Percentiles rank a stretch among this genome's conserved stretches.
These are phyloP conservation scores for Leuciscus waleckii DNA, from an alignment of 2,797 vertebrate species.

Conservation along the genomic window DNA sequence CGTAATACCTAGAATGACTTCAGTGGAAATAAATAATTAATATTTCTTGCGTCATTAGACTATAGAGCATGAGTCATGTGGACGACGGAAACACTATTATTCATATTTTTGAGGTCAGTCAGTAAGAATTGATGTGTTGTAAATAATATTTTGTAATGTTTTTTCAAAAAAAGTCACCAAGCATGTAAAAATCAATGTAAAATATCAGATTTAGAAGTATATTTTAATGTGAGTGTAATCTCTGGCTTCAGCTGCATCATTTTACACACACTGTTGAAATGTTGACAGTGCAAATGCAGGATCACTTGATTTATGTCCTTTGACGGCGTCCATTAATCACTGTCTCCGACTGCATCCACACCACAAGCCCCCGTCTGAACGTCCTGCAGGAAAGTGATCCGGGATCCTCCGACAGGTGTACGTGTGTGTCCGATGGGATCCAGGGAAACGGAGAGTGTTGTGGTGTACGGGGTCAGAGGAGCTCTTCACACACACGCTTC, in stretches of 20 bases:
- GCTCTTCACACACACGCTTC: conserved; percentile 6
- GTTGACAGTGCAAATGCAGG: conserved; percentile 39
- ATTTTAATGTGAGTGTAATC: background rate
- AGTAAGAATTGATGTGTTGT: background rate
- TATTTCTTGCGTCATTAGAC: background rate
- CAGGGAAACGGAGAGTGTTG: conserved; percentile 14
- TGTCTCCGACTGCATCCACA: conserved; percentile 51
- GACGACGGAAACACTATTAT: background rate
- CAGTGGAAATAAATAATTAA: background rate
- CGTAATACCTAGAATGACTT: background rate
- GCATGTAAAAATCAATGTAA: background rate
- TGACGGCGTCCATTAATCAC: conserved; percentile 56
- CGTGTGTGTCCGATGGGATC: background rate
- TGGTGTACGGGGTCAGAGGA: background rate
- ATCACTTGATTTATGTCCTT: conserved; percentile 46
- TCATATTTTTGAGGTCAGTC: background rate
- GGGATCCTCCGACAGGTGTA: conserved; percentile 25
- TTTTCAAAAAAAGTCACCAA: too few relatives aligned
- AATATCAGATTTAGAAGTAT: background rate
- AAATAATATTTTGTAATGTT: background rate
- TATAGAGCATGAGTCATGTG: background rate
- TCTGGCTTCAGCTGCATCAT: background rate
- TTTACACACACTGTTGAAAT: background rate
- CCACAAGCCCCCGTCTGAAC: conserved; percentile 40
- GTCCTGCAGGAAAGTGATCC: conserved; percentile 23